Evolutionary conservation across 2,113 vertebrate species (phyloP).

Genomic region (Plotosus lineatus): DNA sequence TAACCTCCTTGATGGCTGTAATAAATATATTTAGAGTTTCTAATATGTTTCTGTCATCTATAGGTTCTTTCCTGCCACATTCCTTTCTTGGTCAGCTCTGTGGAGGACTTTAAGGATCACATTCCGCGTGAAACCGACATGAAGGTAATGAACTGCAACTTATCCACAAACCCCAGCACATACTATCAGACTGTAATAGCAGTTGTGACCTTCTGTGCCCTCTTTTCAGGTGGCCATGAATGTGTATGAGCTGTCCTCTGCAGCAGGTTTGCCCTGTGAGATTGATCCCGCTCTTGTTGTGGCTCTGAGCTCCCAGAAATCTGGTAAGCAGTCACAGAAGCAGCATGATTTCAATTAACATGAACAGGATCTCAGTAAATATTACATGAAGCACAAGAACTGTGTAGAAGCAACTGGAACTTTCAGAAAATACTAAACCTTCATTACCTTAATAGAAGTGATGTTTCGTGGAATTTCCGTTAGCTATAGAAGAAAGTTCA

Average conservation of each 20-base stretch:
- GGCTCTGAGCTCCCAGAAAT: conserved; percentile 96
- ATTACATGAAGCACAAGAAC: not conserved
- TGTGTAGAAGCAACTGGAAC: not conserved
- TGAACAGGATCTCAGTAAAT: not conserved
- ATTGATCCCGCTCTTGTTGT: conserved; percentile 96
- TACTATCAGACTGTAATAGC: not conserved
- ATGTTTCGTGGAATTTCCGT: not conserved
- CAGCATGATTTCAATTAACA: not conserved
- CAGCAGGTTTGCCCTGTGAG: conserved; percentile 93
- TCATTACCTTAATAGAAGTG: not conserved
- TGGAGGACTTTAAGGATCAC: conserved; percentile 98
- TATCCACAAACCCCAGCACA: not conserved
- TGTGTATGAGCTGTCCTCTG: conserved; percentile 96
- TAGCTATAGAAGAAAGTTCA: not conserved
- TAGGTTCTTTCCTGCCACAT: conserved; percentile 98
- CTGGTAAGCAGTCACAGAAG: conserved; percentile 74
- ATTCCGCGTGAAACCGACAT: conserved; percentile 99
- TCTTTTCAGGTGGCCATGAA: conserved; percentile 93
- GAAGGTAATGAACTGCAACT: conserved; percentile 79
- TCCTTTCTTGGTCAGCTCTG: conserved; percentile 98
- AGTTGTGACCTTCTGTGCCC: not conserved
- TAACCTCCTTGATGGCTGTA: no score
- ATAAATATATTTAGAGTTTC: no score
- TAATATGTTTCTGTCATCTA: not conserved
- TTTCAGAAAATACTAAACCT: not conserved